These are phyloP conservation scores for Diadema setosum DNA, from an alignment of 35 echinoderm and acorn worm genomes.

Conservation along the genomic window DNA sequence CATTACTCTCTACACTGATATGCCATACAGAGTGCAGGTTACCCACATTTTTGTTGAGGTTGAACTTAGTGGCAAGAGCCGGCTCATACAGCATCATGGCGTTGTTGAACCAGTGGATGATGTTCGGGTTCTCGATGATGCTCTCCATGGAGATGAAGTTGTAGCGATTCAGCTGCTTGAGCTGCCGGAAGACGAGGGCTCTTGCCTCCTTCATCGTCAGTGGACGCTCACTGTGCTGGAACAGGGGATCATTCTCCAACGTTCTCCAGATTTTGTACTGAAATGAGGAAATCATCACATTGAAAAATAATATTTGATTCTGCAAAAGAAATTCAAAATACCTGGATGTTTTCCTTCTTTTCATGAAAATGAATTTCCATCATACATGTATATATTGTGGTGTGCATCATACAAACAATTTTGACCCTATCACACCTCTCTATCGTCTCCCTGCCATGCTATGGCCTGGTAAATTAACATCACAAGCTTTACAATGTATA, in stretches of 20 bases:
- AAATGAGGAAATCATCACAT: background rate
- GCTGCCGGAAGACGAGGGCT: slow-evolving; percentile 37
- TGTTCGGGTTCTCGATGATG: slow-evolving; percentile 28
- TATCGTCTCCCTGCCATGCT: background rate
- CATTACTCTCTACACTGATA: no score
- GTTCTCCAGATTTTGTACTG: slow-evolving; percentile 76
- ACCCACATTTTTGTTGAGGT: slow-evolving; percentile 47
- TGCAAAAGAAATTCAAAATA: background rate
- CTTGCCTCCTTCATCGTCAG: slow-evolving; percentile 63
- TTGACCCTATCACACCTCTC: background rate
- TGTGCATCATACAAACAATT: background rate
- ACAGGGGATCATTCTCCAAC: slow-evolving; percentile 70
- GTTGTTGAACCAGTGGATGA: slow-evolving; percentile 39
- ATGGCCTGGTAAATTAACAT: background rate
- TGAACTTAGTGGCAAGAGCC: slow-evolving; percentile 58
- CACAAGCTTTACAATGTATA: no score
- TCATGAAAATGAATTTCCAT: background rate
- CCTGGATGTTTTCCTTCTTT: background rate
- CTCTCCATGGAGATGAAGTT: slow-evolving; percentile 28
- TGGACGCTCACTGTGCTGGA: slow-evolving; percentile 22
- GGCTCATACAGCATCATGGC: slow-evolving; percentile 69
- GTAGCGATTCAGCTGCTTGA: slow-evolving; percentile 69
- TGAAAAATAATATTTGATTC: background rate
- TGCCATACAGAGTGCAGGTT: no score
- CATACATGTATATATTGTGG: background rate